These are phyloP conservation scores for Maniola jurtina DNA, from an alignment of 1,140 invertebrate genomes.

Conservation along the genomic window DNA sequence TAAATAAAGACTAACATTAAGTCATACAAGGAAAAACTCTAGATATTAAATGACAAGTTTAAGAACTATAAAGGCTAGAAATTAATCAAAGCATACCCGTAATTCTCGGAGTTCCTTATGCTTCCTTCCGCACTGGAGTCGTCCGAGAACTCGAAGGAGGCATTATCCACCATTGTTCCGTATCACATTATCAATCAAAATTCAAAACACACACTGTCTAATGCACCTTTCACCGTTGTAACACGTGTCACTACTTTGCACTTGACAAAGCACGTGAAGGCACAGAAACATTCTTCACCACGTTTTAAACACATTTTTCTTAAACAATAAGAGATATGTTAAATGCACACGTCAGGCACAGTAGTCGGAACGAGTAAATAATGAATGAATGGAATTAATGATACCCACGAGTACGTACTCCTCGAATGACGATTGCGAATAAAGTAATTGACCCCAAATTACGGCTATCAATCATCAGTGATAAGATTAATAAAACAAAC, in stretches of 20 bases:
- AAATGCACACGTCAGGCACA: neutral
- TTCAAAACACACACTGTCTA: slow-evolving; percentile 23
- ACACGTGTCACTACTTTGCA: slow-evolving; percentile 18
- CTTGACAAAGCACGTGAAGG: slow-evolving; percentile 15
- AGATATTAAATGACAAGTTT: neutral
- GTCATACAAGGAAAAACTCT: neutral
- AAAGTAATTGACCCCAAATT: slow-evolving; percentile 22
- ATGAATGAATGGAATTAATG: slow-evolving; percentile 22
- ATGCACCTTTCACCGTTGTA: slow-evolving; percentile 15
- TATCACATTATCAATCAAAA: slow-evolving; percentile 33
- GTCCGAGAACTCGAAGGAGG: slow-evolving; percentile 68
- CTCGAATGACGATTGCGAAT: slow-evolving; percentile 14
- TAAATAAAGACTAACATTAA: neutral
- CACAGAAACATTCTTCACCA: slow-evolving; percentile 10
- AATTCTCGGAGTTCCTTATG: slow-evolving; percentile 16
- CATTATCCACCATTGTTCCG: slow-evolving; percentile 67
- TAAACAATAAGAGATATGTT: neutral
- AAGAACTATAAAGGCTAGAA: neutral
- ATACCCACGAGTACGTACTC: slow-evolving; percentile 8
- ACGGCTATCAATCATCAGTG: slow-evolving; percentile 22
- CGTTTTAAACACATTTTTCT: slow-evolving; percentile 8
- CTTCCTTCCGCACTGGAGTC: slow-evolving; percentile 56
- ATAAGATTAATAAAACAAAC: slow-evolving; percentile 30
- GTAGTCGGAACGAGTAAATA: slow-evolving; percentile 1
- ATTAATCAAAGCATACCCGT: slow-evolving; percentile 13